A percentile compares a stretch with the other conserved stretches of the same genome.
phyloP scores from a whole-genome alignment of 2,113 vertebrate species.

The Ranitomeya variabilis region DNA sequence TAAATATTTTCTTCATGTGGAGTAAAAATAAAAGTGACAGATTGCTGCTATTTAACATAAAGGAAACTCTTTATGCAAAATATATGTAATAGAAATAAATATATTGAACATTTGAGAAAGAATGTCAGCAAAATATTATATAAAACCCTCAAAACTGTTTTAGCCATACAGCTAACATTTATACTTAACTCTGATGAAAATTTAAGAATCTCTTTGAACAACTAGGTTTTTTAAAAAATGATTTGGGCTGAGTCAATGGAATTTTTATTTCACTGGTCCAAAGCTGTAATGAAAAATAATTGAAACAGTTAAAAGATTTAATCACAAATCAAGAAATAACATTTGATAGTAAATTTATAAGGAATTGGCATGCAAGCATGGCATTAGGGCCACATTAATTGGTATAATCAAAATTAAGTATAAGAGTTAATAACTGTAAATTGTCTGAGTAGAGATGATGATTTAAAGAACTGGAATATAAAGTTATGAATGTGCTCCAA shows the following conservation, averaged over 20 bases:
- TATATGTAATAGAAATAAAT: no score
- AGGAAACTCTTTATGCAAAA: no score
- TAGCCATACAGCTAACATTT: neutral
- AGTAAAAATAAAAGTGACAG: no score
- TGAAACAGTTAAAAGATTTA: conserved; percentile 50
- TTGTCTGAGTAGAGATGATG: conserved; percentile 20
- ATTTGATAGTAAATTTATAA: conserved; percentile 47
- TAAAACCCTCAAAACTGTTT: neutral
- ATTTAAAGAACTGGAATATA: conserved; percentile 43
- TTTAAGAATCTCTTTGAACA: neutral
- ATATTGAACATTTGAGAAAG: no score
- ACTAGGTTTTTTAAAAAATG: conserved; percentile 21
- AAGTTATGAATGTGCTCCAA: conserved; percentile 15
- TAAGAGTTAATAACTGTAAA: conserved; percentile 44
- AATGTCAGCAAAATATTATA: neutral
- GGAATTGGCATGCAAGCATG: neutral
- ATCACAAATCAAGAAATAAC: conserved; percentile 54
- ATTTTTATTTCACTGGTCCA: conserved; percentile 41
- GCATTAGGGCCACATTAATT: conserved; percentile 42
- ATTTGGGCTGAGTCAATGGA: neutral
- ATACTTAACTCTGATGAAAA: neutral
- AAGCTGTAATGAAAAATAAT: conserved; percentile 38
- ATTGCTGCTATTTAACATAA: no score
- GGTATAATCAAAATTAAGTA: conserved; percentile 50
- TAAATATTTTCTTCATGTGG: no score